Percentiles rank a stretch among this genome's conserved stretches.
These are phyloP conservation scores for Sinelater perroti DNA, from an alignment of 2,888 invertebrate genomes.

Conservation along the genomic window DNA sequence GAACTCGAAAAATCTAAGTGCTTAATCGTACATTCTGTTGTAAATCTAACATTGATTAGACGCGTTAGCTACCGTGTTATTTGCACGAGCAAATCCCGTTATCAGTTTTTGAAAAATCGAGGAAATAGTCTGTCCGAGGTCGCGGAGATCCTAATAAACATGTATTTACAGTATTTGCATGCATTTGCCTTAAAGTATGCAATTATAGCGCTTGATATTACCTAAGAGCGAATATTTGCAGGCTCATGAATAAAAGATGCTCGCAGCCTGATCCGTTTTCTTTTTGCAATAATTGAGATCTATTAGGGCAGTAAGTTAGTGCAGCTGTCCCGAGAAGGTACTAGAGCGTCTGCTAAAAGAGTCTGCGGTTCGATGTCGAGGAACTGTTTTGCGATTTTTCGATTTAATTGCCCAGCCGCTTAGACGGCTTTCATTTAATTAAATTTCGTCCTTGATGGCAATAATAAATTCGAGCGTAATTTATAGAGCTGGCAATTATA, in stretches of 20 bases:
- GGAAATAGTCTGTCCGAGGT: constrained; percentile 4
- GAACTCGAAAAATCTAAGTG: too few relatives aligned
- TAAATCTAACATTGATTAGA: too few relatives aligned
- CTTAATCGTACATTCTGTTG: too few relatives aligned
- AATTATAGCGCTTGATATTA: constrained; percentile 20
- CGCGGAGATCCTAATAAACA: constrained; percentile 19
- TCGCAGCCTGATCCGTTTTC: too few relatives aligned
- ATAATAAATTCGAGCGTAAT: constrained; percentile 49
- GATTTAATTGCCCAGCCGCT: constrained; percentile 1
- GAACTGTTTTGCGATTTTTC: too few relatives aligned
- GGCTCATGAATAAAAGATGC: constrained; percentile 6
- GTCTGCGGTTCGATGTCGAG: too few relatives aligned
- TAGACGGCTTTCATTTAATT: constrained; percentile 21
- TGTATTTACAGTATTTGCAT: constrained; percentile 18
- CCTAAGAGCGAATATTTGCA: constrained; percentile 18
- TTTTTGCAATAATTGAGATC: not conserved
- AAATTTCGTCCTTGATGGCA: constrained; percentile 34
- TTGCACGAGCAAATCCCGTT: constrained; percentile 8
- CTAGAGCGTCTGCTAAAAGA: too few relatives aligned
- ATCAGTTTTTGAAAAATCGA: constrained; percentile 6
- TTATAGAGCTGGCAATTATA: constrained; percentile 52
- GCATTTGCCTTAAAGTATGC: constrained; percentile 16
- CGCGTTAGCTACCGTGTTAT: not conserved
- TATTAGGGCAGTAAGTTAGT: constrained; percentile 1
- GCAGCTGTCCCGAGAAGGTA: too few relatives aligned